These are phyloP conservation scores for Gallinago stenura DNA, from an alignment of 2,797 vertebrate genomes.

Conservation along the genomic window DNA sequence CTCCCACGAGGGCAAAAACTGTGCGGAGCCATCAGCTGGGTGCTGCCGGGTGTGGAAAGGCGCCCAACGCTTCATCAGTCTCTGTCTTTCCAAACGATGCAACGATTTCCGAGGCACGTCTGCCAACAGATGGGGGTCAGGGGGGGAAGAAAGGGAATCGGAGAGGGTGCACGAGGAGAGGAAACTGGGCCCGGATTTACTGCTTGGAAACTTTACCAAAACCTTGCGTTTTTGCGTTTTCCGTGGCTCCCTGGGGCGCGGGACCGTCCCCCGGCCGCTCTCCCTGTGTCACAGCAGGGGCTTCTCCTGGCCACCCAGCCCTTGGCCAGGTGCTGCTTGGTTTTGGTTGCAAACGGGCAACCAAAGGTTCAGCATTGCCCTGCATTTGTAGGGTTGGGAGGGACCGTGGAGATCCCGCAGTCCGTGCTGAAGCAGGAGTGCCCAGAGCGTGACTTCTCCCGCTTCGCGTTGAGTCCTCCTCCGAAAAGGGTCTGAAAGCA, in stretches of 20 bases:
- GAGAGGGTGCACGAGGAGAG: too few relatives aligned
- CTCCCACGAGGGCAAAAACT: not conserved
- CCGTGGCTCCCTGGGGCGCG: accelerated
- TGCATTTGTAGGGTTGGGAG: too few relatives aligned
- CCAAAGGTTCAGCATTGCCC: accelerated
- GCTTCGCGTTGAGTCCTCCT: accelerated
- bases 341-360: accelerated
- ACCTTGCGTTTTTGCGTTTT: not conserved
- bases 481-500: not conserved
- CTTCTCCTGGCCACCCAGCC: not conserved
- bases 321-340: accelerated
- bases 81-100: not conserved
- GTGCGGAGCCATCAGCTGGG: not conserved
- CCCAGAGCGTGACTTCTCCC: not conserved
- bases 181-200: not conserved
- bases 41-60: not conserved
- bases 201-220: too few relatives aligned
- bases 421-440: too few relatives aligned
- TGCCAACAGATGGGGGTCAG: not conserved
- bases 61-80: not conserved
- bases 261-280: not conserved
- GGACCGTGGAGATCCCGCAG: too few relatives aligned
- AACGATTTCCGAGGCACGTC: not conserved
- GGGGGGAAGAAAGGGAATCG: not conserved
- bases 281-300: not conserved